Evolutionary conservation across 2,797 vertebrate genomes (phyloP).

Genomic region (Phalanger gymnotis): DNA sequence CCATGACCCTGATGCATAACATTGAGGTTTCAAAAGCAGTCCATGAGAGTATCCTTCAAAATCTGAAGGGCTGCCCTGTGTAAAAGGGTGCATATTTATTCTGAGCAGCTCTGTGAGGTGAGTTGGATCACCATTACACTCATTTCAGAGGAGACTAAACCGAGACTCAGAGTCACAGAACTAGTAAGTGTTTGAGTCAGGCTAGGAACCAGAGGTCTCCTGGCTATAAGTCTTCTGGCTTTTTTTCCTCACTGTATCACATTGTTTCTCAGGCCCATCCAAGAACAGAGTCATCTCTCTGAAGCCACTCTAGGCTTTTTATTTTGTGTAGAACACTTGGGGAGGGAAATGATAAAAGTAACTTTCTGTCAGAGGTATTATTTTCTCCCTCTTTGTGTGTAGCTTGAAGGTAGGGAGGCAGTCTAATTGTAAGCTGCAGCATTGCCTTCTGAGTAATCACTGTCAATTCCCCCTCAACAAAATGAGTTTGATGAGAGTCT

Average conservation of each 20-base stretch:
- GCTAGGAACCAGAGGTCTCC: background rate
- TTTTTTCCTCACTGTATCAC: background rate
- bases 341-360: constrained; percentile 9
- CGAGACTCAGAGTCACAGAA: background rate
- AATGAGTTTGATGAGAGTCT: background rate
- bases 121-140: background rate
- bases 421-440: background rate
- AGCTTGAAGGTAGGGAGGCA: background rate
- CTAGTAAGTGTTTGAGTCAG: background rate
- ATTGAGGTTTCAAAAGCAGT: background rate
- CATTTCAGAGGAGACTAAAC: background rate
- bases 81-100: background rate
- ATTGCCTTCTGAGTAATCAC: fast-evolving
- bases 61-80: background rate
- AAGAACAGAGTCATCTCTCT: background rate
- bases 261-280: background rate
- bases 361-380: background rate
- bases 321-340: constrained; percentile 27
- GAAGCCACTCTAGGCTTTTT: constrained; percentile 4
- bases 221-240: background rate
- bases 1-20: background rate
- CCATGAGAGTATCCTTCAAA: background rate
- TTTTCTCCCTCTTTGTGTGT: background rate
- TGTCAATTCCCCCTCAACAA: background rate
- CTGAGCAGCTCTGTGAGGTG: background rate